Percentiles rank a stretch among this genome's conserved stretches.
Conservation (phyloP, 2,888 invertebrate genomes). For the Conchocele bisecta region DNA sequence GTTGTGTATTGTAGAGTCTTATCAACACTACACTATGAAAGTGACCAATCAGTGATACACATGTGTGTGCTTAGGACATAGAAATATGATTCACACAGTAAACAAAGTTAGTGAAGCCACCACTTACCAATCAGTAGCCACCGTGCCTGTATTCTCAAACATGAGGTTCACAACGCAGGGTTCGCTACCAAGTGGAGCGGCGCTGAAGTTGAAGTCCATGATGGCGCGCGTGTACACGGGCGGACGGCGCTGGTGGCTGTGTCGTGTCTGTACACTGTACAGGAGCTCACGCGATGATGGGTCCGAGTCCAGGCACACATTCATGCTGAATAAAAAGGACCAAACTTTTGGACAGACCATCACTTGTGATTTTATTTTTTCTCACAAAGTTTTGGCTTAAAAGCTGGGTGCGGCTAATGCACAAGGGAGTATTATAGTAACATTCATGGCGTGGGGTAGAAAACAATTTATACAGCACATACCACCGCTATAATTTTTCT, state of each 20-base stretch:
- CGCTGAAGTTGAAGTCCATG: constrained; percentile 82
- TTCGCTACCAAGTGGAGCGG: constrained; percentile 80
- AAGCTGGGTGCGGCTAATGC: no score
- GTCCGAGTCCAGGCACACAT: constrained; percentile 80
- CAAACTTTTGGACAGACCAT: no score
- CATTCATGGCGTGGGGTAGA: no score
- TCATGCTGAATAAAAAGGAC: constrained; percentile 79
- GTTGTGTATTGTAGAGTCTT: no score
- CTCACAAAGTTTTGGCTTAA: no score
- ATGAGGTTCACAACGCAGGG: constrained; percentile 79
- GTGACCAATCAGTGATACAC: not conserved
- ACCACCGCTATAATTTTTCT: no score
- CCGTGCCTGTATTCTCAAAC: constrained; percentile 81
- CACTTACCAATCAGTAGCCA: constrained; percentile 80
- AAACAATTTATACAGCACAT: no score
- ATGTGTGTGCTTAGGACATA: not conserved
- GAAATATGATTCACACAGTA: not conserved
- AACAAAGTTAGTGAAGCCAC: not conserved
- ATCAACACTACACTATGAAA: no score
- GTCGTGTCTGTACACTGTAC: constrained; percentile 77
- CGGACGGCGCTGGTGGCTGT: constrained; percentile 75
- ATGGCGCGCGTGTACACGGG: constrained; percentile 78
- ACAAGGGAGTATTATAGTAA: no score
- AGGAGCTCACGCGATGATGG: constrained; percentile 79
- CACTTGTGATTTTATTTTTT: no score